Evolutionary conservation across 53 echinoderm and acorn worm species (phyloP).

Genomic region (Apostichopus leukothele): DNA sequence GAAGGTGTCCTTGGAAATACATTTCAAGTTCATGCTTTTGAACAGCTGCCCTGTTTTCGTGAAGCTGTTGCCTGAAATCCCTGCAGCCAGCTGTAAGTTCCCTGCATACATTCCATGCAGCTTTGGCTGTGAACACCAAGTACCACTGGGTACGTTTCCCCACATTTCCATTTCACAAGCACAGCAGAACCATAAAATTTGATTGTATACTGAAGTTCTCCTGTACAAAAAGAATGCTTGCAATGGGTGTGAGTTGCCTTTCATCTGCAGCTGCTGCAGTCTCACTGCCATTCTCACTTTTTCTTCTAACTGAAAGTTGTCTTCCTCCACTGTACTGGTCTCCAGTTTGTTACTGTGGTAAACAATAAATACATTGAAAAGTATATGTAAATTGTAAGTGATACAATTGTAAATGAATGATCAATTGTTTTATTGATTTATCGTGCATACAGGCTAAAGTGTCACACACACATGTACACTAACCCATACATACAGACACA

Average conservation of each 20-base stretch:
- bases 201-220: background rate
- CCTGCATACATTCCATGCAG: constrained; percentile 15
- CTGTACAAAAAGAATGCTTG: background rate
- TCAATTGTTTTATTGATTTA: too few relatives aligned
- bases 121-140: constrained; percentile 20
- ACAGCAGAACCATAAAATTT: constrained; percentile 15
- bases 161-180: background rate
- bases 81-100: constrained; percentile 11
- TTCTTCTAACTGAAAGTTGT: background rate
- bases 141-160: background rate
- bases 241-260: background rate
- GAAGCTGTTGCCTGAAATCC: constrained; percentile 5
- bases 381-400: too few relatives aligned
- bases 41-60: background rate
- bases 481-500: background rate
- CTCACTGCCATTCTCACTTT: background rate
- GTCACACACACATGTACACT: too few relatives aligned
- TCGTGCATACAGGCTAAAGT: background rate
- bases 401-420: too few relatives aligned
- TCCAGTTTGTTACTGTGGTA: background rate
- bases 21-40: background rate
- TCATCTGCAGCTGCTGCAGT: background rate
- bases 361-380: background rate
- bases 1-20: constrained; percentile 22
- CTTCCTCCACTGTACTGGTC: background rate